These are phyloP conservation scores for Darevskia nairensis DNA, from an alignment of 2,797 vertebrate genomes.

Conservation along the genomic window DNA sequence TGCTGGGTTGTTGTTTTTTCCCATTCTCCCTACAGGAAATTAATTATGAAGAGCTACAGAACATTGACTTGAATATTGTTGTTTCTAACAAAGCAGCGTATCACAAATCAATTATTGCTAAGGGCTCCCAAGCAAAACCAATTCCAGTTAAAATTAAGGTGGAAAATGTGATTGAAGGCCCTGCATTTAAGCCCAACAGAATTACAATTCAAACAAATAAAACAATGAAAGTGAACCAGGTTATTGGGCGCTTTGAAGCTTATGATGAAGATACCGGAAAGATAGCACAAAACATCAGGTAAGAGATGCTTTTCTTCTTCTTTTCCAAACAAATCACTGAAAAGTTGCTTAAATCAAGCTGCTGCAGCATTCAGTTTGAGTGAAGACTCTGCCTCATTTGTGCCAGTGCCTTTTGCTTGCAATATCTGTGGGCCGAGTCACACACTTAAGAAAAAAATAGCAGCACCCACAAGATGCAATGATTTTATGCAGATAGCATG, in stretches of 20 bases:
- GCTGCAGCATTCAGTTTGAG: neutral
- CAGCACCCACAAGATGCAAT: neutral
- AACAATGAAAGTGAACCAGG: slow-evolving; percentile 69
- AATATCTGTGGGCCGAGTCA: neutral
- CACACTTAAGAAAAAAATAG: neutral
- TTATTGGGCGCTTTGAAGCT: slow-evolving; percentile 84
- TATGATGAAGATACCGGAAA: slow-evolving; percentile 87
- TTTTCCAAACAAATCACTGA: neutral
- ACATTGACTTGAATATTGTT: slow-evolving; percentile 81
- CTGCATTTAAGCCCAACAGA: slow-evolving; percentile 79
- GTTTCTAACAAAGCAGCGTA: slow-evolving; percentile 90
- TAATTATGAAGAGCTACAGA: slow-evolving; percentile 88
- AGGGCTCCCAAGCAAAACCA: slow-evolving; percentile 61
- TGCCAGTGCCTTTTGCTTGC: neutral
- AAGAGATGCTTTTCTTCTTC: slow-evolving; percentile 53
- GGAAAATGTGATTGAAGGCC: slow-evolving; percentile 86
- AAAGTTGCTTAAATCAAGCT: neutral
- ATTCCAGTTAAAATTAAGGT: slow-evolving; percentile 87
- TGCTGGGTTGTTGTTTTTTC: neutral
- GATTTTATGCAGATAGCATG: neutral
- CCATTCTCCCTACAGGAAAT: slow-evolving; percentile 75
- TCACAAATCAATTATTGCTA: slow-evolving; percentile 75
- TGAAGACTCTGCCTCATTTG: neutral
- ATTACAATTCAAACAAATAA: slow-evolving; percentile 83
- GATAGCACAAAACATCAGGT: slow-evolving; percentile 82